Evolutionary conservation across 2,113 vertebrate genomes (phyloP), one percentile per base, ranked within the genome.

Genomic region (Rhea americana): DNA sequence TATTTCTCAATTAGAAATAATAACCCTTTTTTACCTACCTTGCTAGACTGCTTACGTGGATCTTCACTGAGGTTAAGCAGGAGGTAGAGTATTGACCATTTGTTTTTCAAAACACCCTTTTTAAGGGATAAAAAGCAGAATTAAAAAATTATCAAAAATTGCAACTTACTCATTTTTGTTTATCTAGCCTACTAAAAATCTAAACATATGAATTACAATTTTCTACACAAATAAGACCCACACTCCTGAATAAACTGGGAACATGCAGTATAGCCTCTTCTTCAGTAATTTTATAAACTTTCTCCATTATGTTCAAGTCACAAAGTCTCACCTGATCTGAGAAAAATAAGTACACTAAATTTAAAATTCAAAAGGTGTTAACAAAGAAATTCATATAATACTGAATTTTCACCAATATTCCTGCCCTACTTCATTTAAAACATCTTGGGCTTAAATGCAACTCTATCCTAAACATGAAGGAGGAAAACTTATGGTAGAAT

Each of bases 81-180:
- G 97, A 99, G 98, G 97, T 99, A 99, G 93, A 99, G 98, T 89
- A 99, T 97, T 62, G 99, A 98, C 99, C 99, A 99, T 93, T 98
- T 98, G 93, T 99, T 99, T 96, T 99, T 99, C 96, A 99, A 96
- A 90, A 99, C 95, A 35, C 99, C 98, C 99, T 99, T 89, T 45
- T 78, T 89, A 48, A 81, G 68, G 90, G 18, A 82, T 5, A 83
- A 11, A 73, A 58, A 76, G 17, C 41, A 58, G 7, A 90, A 76
- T 26, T 20, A 94, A 94, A 77, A 50, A 22, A 67, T 47, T 47
- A 47, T 47, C 24, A 56, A 30, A 58, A 58, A 58, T 58, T 58
- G 18, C 55, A 56, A 30, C 55, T 32, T 56, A 30, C 55, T 56
- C 55, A 30, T 56, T 32, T 56, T 32, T 58, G 30, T 58, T 62